A percentile compares a stretch with the other conserved stretches of the same genome.
Evolutionary conservation across 2,797 vertebrate genomes (phyloP).

Genomic region (Margarornis squamiger): DNA sequence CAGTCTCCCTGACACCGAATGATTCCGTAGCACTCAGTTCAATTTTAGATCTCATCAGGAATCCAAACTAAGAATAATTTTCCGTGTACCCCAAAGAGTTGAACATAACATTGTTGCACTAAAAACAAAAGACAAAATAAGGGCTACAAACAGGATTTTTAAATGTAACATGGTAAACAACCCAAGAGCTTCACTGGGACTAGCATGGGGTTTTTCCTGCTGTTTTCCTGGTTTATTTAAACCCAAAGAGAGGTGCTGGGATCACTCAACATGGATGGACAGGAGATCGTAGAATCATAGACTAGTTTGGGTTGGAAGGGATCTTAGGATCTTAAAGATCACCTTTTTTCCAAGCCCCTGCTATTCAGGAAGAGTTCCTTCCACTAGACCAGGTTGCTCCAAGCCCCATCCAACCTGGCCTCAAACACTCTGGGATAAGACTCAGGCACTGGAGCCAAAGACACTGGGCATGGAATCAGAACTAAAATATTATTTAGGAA

Average conservation of each 20-base stretch:
- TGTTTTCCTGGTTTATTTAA: neutral
- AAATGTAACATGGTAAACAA: neutral
- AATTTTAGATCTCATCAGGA: neutral
- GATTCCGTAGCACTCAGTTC: neutral
- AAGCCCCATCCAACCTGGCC: neutral
- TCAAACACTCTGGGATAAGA: neutral
- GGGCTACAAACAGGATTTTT: neutral
- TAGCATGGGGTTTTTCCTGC: neutral
- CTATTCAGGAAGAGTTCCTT: neutral
- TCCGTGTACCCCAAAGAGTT: neutral
- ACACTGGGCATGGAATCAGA: fast-evolving
- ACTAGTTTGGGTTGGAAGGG: neutral
- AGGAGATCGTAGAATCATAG: neutral
- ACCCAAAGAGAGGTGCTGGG: neutral
- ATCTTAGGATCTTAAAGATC: neutral
- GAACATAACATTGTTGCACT: fast-evolving
- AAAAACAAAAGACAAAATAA: neutral
- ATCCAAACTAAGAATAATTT: neutral
- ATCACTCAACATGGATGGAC: neutral
- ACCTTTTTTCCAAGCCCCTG: fast-evolving
- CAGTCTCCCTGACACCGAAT: fast-evolving
- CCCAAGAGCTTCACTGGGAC: neutral
- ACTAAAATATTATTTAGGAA: neutral
- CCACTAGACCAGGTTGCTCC: neutral
- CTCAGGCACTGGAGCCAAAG: neutral